Evolutionary conservation across 64 coral and sea anemone species (phyloP).

Genomic region (Montipora efflorescens): DNA sequence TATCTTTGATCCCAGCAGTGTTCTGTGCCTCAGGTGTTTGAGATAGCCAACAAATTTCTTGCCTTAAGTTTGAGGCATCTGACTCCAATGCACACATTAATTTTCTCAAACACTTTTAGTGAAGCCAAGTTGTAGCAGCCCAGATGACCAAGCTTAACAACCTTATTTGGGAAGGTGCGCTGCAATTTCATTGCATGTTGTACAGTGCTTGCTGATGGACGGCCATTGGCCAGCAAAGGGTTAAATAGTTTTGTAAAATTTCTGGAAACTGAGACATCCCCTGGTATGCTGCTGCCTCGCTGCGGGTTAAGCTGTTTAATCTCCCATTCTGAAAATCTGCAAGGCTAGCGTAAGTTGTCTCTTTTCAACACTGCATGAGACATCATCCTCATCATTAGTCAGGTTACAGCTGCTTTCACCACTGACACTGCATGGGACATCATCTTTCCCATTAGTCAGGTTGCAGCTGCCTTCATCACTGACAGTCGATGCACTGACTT

Average conservation of each 20-base stretch:
- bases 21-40: background rate
- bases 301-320: constrained; percentile 7
- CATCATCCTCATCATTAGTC: too few relatives aligned
- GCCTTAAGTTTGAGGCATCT: background rate
- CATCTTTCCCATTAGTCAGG: background rate
- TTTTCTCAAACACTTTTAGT: background rate
- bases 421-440: too few relatives aligned
- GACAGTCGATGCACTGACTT: too few relatives aligned
- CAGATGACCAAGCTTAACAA: background rate
- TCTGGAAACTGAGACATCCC: background rate
- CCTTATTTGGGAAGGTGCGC: background rate
- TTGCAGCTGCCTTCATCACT: background rate
- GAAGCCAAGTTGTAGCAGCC: background rate
- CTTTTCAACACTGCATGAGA: background rate
- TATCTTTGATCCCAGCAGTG: background rate
- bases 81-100: background rate
- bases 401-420: too few relatives aligned
- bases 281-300: background rate
- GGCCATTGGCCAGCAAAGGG: too few relatives aligned
- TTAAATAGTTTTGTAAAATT: background rate
- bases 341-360: background rate
- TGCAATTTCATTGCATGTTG: background rate
- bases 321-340: constrained; percentile 8
- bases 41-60: background rate
- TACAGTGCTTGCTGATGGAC: constrained; percentile 2